These are phyloP conservation scores for Ommatoiulus sabulosus DNA, from an alignment of 2,888 invertebrate genomes.

Conservation along the genomic window DNA sequence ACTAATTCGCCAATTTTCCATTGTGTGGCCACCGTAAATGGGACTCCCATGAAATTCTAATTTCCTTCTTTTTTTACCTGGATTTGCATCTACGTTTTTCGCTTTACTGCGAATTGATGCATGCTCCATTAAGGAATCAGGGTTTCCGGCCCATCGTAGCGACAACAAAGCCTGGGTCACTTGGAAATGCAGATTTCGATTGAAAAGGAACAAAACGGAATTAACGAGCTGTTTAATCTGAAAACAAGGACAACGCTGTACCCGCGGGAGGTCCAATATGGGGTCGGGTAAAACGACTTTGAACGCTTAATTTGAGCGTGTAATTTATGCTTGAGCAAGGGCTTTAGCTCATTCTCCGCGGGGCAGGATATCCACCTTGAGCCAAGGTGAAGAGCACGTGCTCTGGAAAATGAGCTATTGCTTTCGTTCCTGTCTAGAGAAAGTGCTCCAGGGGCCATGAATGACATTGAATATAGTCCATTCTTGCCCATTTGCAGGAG, in stretches of 20 bases:
- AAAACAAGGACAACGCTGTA: background rate
- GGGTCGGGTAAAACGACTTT: background rate
- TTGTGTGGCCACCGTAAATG: conserved; percentile 19
- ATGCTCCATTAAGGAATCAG: conserved; percentile 8
- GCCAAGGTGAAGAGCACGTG: background rate
- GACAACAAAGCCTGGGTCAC: background rate
- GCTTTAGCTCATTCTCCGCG: background rate
- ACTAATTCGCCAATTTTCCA: conserved; percentile 19
- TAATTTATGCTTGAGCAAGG: no score
- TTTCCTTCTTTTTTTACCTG: background rate
- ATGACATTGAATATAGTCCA: no score
- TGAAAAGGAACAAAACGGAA: conserved; percentile 13
- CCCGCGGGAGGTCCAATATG: background rate
- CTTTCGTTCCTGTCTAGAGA: no score
- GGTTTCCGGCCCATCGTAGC: conserved; percentile 15
- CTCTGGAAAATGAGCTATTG: background rate
- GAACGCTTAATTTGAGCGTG: background rate
- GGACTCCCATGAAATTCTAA: background rate
- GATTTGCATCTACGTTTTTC: background rate
- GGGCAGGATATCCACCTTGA: background rate
- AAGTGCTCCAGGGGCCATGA: no score
- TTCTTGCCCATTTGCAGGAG: no score
- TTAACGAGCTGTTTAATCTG: background rate
- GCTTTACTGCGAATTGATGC: background rate
- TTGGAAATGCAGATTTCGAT: conserved; percentile 19